phyloP scores from a whole-genome alignment of 2,888 invertebrate species.

The Drosophila robusta region DNA sequence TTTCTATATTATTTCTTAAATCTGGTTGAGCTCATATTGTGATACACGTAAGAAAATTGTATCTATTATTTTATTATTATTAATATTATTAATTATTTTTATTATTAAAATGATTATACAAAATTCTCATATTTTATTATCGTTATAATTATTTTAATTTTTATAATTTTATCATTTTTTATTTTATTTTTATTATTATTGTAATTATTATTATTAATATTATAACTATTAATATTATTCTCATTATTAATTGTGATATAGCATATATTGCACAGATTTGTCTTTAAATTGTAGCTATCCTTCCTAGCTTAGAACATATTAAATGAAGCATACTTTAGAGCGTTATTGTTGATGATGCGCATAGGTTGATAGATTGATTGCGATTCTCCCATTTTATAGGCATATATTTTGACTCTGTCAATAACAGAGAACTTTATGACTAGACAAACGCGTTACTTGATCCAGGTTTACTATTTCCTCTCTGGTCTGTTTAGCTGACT shows the following conservation, averaged over 20 bases:
- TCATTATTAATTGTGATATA: not conserved
- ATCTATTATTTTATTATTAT: not conserved
- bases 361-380: not conserved
- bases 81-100: too few species aligned
- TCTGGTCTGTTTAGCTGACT: not conserved
- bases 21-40: too few species aligned
- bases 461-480: not conserved
- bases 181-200: not conserved
- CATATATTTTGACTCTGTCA: too few species aligned
- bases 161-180: not conserved
- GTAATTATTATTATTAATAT: not conserved
- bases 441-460: not conserved
- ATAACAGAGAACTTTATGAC: not conserved
- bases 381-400: not conserved
- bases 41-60: not conserved
- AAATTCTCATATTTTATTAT: not conserved
- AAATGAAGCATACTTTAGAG: slow-evolving; percentile 37
- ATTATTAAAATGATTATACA: too few species aligned
- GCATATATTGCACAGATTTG: too few species aligned
- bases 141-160: not conserved
- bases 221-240: not conserved
- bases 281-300: not conserved
- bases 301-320: not conserved
- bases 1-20: too few species aligned
- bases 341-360: not conserved